Evolutionary conservation across 2,113 vertebrate species (phyloP).

Genomic region (Hylia prasina): DNA sequence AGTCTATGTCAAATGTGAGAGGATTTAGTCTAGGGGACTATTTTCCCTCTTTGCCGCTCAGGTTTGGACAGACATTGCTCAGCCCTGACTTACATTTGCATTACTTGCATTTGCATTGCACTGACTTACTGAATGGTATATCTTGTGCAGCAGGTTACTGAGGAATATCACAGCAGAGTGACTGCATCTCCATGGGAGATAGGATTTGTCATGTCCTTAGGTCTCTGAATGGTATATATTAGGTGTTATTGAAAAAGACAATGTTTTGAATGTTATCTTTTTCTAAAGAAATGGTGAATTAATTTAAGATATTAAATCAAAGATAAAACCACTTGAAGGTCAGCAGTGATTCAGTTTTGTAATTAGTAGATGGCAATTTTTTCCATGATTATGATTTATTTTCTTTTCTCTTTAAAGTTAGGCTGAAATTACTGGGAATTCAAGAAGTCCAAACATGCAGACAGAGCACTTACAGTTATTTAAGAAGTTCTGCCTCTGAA

Average conservation of each 20-base stretch:
- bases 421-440: not conserved
- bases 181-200: not conserved
- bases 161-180: not conserved
- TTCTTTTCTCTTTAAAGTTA: not conserved
- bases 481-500: not conserved
- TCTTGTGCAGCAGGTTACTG: not conserved
- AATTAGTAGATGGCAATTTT: not conserved
- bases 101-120: too few relatives aligned
- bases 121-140: too few relatives aligned
- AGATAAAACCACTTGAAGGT: not conserved
- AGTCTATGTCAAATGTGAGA: not conserved
- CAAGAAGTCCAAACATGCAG: not conserved
- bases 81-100: not conserved
- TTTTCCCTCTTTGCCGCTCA: not conserved
- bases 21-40: not conserved
- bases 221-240: not conserved
- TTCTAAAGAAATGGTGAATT: not conserved
- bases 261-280: not conserved
- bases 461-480: not conserved
- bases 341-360: not conserved
- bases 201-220: not conserved
- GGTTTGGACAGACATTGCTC: not conserved
- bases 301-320: not conserved
- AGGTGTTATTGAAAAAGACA: not conserved
- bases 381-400: not conserved